These are phyloP conservation scores for Drosophila ogumai DNA, from an alignment of 1,140 invertebrate genomes.

Conservation along the genomic window DNA sequence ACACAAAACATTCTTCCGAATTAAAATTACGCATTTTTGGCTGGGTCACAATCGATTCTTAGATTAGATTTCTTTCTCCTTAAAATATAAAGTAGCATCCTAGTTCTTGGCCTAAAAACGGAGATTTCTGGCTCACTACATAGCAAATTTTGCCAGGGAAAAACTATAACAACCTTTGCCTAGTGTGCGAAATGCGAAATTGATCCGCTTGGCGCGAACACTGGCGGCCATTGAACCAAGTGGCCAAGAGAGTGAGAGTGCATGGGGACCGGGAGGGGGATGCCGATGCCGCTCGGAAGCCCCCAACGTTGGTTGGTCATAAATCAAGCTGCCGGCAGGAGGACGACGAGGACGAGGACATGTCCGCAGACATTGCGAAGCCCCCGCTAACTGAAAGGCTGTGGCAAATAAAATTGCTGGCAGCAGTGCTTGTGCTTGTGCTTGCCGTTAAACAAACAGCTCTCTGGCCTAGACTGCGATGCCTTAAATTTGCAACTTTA, in stretches of 20 bases:
- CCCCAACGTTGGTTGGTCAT: conserved; percentile 40
- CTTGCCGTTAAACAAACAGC: conserved; percentile 55
- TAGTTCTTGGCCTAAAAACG: neutral
- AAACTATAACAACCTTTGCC: neutral
- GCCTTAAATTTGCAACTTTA: conserved; percentile 51
- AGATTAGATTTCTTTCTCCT: too few relatives aligned
- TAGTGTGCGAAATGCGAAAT: conserved; percentile 18
- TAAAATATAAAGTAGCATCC: too few relatives aligned
- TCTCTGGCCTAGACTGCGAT: neutral
- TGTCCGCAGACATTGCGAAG: conserved; percentile 12
- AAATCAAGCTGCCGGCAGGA: conserved; percentile 51
- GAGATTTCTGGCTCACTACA: conserved; percentile 4
- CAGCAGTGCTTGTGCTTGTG: conserved; percentile 1
- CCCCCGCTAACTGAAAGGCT: conserved; percentile 11
- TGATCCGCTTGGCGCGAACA: conserved; percentile 16
- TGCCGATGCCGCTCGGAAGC: neutral
- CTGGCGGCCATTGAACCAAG: conserved; percentile 13
- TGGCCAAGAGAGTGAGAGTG: neutral
- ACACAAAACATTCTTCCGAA: too few relatives aligned
- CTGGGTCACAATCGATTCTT: too few relatives aligned
- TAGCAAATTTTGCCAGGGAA: neutral
- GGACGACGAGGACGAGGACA: conserved; percentile 26
- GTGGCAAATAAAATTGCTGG: conserved; percentile 19
- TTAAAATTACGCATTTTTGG: too few relatives aligned
- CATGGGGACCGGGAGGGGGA: too few relatives aligned